phyloP scores from a whole-genome alignment of 2,113 vertebrate genomes.

The human region DNA sequence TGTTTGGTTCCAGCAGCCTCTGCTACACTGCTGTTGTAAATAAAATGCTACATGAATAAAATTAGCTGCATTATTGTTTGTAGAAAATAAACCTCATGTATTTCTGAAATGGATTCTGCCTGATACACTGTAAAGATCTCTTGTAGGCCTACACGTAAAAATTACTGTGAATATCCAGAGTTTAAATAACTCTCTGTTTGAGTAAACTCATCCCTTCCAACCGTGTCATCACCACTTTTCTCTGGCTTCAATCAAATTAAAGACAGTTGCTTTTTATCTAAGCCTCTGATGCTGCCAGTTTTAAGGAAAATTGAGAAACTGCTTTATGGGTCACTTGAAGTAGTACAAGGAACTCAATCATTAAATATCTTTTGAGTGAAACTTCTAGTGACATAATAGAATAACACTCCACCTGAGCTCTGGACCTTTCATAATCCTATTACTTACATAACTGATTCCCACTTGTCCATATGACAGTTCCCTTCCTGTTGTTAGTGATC shows the following conservation, averaged over 20 bases:
- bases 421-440: not conserved
- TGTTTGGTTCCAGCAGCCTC: not conserved
- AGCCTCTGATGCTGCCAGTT: not conserved
- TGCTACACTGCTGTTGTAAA: not conserved
- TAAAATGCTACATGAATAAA: not conserved
- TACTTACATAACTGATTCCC: not conserved
- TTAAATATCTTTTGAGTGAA: not conserved
- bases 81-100: not conserved
- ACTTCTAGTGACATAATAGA: not conserved
- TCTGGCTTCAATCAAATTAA: constrained; percentile 41
- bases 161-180: not conserved
- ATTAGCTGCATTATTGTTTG: not conserved
- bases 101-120: not conserved
- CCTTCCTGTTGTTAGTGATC: not conserved
- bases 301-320: constrained; percentile 39
- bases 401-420: not conserved
- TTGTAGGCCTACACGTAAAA: not conserved
- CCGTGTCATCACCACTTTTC: not conserved
- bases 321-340: constrained; percentile 19
- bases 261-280: constrained; percentile 7
- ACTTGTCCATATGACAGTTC: not conserved
- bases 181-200: not conserved
- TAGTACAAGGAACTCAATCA: not conserved
- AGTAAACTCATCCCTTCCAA: not conserved
- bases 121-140: not conserved